Evolutionary conservation across 2,113 vertebrate species (phyloP), one percentile per base, ranked within the genome.

Genomic region (Numenius arquata): DNA sequence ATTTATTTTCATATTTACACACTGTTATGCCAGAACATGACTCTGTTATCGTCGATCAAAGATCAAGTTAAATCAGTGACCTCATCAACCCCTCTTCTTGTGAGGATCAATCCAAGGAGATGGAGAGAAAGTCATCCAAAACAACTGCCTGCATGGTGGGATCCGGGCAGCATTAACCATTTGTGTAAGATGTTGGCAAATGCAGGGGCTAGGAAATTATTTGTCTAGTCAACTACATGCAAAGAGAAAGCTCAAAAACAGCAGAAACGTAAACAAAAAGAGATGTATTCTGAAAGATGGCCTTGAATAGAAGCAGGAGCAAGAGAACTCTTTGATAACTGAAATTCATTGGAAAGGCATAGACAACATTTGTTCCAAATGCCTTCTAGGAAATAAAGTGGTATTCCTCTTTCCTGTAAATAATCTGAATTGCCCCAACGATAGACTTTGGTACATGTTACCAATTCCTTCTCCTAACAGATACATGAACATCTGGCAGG

Each of bases 1-100:
- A 89, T 95, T 85, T 94, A 21, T 94, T 94, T 82, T 95, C 88
- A 89, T 93, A 59, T 88, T 94, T 89, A 55, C 52, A 85, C 32
- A 20, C 55, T 29, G 19, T 15, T 90, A 77, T 41, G 41, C 68
- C 38, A 48, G 87, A 75, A 81, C 41, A 85, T 89, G 61, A 48
- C 47, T 93, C 73, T 78, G 48, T 59, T 93, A 62, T 52, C 8
- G 1, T 53, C 2, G 0, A 25, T 48, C 68, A 89, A 80, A 86
- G 21, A 67, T 34, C 27, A 79, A 41, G 38, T 91, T 81, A 45
- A 81, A 81, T 67, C 47, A 78, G 48, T 40, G 77, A 43, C 58
- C 56, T 89, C 62, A 63, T 82, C 87, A 85, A n/a, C 17, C 18
- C 19, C 52, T 72, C 6, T 76, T 75, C 38, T 72, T 0, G 0